Evolutionary conservation across 2,113 vertebrate species (phyloP).

Genomic region (Silurus meridionalis): DNA sequence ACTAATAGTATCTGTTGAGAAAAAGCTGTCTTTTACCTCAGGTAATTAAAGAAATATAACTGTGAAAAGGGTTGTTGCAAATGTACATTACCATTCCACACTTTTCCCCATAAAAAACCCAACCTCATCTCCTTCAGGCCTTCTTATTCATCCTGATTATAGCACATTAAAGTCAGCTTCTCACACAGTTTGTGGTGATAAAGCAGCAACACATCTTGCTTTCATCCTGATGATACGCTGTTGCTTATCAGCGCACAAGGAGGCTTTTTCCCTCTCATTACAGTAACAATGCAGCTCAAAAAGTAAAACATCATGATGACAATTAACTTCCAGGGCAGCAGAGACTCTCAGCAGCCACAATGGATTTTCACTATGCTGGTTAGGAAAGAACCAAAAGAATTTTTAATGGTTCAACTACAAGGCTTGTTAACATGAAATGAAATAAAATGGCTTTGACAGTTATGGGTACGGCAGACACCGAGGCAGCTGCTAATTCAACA

Average conservation of each 20-base stretch:
- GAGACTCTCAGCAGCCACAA: constrained; percentile 52
- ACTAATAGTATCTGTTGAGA: too few relatives aligned
- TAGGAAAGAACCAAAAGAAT: constrained; percentile 60
- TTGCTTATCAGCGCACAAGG: constrained; percentile 57
- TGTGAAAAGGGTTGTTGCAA: neutral
- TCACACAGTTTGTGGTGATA: neutral
- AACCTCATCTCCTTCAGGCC: neutral
- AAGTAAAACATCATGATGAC: constrained; percentile 61
- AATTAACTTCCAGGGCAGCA: constrained; percentile 60
- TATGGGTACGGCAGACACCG: constrained; percentile 20
- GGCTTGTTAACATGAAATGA: constrained; percentile 56
- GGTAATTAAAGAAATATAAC: neutral
- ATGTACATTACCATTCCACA: neutral
- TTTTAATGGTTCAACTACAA: constrained; percentile 60
- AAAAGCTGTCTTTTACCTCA: neutral
- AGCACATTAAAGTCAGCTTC: neutral
- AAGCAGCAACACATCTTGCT: constrained; percentile 16
- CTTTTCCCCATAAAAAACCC: neutral
- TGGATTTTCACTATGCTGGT: constrained; percentile 6
- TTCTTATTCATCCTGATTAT: neutral
- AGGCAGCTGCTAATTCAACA: constrained; percentile 16
- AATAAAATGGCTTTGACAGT: constrained; percentile 56
- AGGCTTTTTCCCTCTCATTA: constrained; percentile 66
- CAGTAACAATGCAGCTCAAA: constrained; percentile 60
- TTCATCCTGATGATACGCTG: constrained; percentile 9